Evolutionary conservation across 2,888 invertebrate genomes (phyloP).

Genomic region (Choristoneura rosaceana): DNA sequence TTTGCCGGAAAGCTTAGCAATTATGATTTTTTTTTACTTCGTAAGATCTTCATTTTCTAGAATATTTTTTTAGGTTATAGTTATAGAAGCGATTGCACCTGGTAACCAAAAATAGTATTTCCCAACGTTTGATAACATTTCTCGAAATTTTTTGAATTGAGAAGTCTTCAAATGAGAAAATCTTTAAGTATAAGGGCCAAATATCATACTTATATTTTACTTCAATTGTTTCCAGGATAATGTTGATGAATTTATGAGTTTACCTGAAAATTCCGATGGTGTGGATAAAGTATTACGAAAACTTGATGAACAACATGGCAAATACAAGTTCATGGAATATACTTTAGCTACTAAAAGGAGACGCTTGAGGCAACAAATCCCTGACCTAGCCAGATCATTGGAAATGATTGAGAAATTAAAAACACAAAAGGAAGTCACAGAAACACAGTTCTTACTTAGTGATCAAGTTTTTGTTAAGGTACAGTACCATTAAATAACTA

Average conservation of each 20-base stretch:
- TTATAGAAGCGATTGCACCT: constrained; percentile 12
- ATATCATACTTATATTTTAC: neutral
- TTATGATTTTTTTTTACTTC: neutral
- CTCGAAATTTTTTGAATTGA: neutral
- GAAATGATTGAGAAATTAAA: constrained; percentile 96
- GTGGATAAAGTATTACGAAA: constrained; percentile 94
- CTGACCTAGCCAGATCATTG: constrained; percentile 96
- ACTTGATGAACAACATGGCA: constrained; percentile 96
- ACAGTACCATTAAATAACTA: constrained; percentile 9
- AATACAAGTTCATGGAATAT: constrained; percentile 99
- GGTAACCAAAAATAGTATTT: constrained; percentile 9
- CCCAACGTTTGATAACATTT: neutral
- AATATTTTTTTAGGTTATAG: constrained; percentile 29
- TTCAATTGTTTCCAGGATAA: constrained; percentile 89
- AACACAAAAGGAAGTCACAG: constrained; percentile 91
- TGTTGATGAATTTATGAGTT: constrained; percentile 96
- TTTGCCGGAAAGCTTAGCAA: neutral
- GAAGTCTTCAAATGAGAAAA: neutral
- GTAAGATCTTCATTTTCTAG: neutral
- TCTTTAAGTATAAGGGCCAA: neutral
- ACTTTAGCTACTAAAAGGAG: constrained; percentile 94
- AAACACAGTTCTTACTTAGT: constrained; percentile 96
- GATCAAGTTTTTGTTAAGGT: constrained; percentile 94
- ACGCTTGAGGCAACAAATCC: constrained; percentile 95
- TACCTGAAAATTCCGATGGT: constrained; percentile 91